Conservation (phyloP, 2,888 invertebrate genomes). For the Melieria picta region DNA sequence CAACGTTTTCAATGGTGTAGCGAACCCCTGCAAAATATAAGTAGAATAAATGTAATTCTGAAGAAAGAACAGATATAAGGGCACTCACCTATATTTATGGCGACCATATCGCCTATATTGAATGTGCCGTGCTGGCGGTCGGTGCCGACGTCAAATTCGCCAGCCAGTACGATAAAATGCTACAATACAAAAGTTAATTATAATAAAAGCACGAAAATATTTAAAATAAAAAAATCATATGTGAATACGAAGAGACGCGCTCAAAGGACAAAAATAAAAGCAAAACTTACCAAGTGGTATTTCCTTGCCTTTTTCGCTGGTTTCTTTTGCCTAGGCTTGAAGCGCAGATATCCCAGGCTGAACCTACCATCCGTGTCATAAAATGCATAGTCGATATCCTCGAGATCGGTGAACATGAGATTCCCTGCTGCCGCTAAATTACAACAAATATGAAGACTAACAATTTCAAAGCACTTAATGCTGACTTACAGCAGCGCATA, state of each 20-base stretch:
- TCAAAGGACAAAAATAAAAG: constrained; percentile 4
- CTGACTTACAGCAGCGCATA: constrained; percentile 41
- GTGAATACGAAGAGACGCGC: not conserved
- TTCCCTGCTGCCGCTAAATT: constrained; percentile 38
- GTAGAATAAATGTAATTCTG: not conserved
- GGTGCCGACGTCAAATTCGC: constrained; percentile 47
- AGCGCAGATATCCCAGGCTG: constrained; percentile 47
- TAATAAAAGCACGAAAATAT: not conserved
- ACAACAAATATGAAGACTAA: not conserved
- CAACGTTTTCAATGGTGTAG: constrained; percentile 44
- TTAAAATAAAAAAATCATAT: not conserved
- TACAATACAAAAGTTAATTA: constrained; percentile 24
- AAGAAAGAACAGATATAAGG: not conserved
- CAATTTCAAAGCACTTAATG: not conserved
- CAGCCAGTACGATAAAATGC: constrained; percentile 49
- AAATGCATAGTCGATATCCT: constrained; percentile 52
- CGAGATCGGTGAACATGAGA: constrained; percentile 44
- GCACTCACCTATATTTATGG: constrained; percentile 47
- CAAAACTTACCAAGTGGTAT: constrained; percentile 45
- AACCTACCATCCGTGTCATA: constrained; percentile 45
- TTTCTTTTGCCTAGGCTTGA: constrained; percentile 49
- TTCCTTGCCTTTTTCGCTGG: constrained; percentile 46
- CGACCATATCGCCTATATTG: constrained; percentile 48
- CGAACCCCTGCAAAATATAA: constrained; percentile 39
- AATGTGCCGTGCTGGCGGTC: constrained; percentile 36